Percentiles rank a stretch among this genome's conserved stretches.
Evolutionary conservation across 1,140 invertebrate genomes (phyloP).

Genomic region (Rhizoglyphus robini): DNA sequence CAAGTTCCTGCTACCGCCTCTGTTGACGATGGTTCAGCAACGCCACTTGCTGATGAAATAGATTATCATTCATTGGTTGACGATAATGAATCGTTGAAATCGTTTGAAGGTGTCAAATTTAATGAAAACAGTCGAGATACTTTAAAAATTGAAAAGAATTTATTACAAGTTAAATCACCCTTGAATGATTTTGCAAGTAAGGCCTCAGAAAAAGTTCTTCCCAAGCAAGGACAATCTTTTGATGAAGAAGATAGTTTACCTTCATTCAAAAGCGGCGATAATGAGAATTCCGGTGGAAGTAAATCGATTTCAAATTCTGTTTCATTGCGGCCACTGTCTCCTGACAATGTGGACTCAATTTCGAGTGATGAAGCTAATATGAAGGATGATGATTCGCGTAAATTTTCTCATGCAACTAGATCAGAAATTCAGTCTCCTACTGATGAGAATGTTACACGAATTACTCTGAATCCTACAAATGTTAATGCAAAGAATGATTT

Average conservation of each 20-base stretch:
- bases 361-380: not conserved
- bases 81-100: not conserved
- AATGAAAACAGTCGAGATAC: too few relatives aligned
- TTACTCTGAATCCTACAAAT: not conserved
- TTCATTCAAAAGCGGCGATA: not conserved
- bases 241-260: slow-evolving; percentile 1
- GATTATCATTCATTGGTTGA: not conserved
- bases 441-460: not conserved
- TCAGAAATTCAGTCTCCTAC: not conserved
- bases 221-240: not conserved
- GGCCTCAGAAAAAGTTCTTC: too few relatives aligned
- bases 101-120: not conserved
- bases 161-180: too few relatives aligned
- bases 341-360: not conserved
- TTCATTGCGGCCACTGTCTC: not conserved
- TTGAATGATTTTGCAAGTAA: too few relatives aligned
- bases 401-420: not conserved
- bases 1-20: not conserved
- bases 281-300: too few relatives aligned
- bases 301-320: not conserved
- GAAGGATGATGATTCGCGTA: not conserved
- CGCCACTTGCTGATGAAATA: not conserved
- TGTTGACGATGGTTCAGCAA: not conserved
- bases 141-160: too few relatives aligned
- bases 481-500: not conserved